A percentile compares a stretch with the other conserved stretches of the same genome.
Evolutionary conservation across 2,888 invertebrate species (phyloP).

Genomic region (Harpalus rufipes): DNA sequence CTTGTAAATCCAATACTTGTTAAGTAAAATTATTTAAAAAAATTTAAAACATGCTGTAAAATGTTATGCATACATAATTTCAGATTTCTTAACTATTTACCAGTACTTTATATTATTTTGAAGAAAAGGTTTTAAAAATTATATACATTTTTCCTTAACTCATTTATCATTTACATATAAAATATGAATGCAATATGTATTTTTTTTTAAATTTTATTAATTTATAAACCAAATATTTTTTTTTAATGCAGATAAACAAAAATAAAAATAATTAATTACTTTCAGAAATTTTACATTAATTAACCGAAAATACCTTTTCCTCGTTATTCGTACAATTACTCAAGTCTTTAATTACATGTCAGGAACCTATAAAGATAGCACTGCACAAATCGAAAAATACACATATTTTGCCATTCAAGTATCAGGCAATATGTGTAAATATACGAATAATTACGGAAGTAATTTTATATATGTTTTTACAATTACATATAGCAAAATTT

Average conservation of each 20-base stretch:
- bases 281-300: slow-evolving; percentile 29
- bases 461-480: neutral
- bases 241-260: too few species aligned
- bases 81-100: slow-evolving; percentile 14
- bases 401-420: neutral
- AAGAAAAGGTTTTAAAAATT: neutral
- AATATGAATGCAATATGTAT: too few species aligned
- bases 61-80: slow-evolving; percentile 1
- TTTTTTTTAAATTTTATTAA: too few species aligned
- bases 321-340: neutral
- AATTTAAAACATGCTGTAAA: slow-evolving; percentile 16
- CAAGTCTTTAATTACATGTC: neutral
- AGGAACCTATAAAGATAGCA: neutral
- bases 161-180: too few species aligned
- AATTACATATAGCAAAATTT: neutral
- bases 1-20: neutral
- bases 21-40: neutral
- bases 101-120: neutral
- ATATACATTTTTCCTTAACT: too few species aligned
- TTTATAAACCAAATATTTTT: too few species aligned
- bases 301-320: slow-evolving; percentile 2
- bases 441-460: neutral
- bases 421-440: neutral
- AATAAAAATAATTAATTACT: slow-evolving; percentile 16
- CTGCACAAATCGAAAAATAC: neutral